phyloP scores from a whole-genome alignment of 2,888 invertebrate species.

The Callyntrura guangdongensis region DNA sequence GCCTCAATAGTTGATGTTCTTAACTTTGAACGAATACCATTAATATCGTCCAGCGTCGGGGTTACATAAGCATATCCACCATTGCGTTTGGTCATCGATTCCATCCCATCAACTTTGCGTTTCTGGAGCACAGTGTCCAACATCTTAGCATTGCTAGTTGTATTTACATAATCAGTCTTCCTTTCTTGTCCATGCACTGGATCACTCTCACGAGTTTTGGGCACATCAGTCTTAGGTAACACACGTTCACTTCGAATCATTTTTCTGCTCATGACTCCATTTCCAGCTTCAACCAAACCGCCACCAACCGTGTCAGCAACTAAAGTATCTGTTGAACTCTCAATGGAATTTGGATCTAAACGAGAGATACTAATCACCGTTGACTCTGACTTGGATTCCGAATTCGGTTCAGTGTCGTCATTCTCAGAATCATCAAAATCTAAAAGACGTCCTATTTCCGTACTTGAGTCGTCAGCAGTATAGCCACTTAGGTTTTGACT shows the following conservation, averaged over 20 bases:
- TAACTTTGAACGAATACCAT: background rate
- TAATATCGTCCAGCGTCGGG: background rate
- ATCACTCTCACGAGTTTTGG: conserved; percentile 47
- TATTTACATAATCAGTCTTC: conserved; percentile 74
- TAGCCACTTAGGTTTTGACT: conserved; percentile 50
- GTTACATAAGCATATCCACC: background rate
- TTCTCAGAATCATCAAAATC: conserved; percentile 85
- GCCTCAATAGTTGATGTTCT: background rate
- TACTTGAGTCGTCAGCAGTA: conserved; percentile 65
- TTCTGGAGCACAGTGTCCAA: background rate
- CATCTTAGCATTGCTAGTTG: conserved; percentile 27
- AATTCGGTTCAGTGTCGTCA: conserved; percentile 84
- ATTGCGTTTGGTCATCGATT: conserved; percentile 9
- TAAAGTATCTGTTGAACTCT: conserved; percentile 88
- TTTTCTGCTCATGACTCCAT: background rate
- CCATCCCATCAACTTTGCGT: conserved; percentile 24
- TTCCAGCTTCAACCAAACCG: background rate
- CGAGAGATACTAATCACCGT: conserved; percentile 78
- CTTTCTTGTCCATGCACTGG: conserved; percentile 46
- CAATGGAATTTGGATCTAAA: conserved; percentile 85
- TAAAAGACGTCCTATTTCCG: conserved; percentile 82
- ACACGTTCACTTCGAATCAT: conserved; percentile 35
- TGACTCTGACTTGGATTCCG: conserved; percentile 82
- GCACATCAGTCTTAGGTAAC: conserved; percentile 63
- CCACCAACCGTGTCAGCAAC: conserved; percentile 85